These are phyloP conservation scores for Cantharis lateralis DNA, from an alignment of 2,888 invertebrate genomes.

Conservation along the genomic window DNA sequence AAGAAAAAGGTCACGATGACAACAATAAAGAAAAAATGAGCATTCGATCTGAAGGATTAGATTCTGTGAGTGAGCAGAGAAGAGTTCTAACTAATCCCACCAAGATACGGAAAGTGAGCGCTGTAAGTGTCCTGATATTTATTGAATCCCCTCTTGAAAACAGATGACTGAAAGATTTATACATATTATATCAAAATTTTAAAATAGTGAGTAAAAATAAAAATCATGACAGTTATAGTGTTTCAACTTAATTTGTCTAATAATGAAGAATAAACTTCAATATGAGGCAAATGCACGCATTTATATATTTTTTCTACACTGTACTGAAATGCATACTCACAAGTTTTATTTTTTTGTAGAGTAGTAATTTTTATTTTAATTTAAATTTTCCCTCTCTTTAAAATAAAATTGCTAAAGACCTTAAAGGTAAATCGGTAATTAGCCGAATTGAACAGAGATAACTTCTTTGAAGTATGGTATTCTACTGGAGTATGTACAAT, in stretches of 20 bases:
- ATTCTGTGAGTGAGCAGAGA: conserved; percentile 86
- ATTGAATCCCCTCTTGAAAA: conserved; percentile 35
- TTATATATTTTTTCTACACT: conserved; percentile 25
- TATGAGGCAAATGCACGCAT: conserved; percentile 29
- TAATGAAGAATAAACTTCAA: conserved; percentile 26
- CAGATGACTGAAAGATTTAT: conserved; percentile 31
- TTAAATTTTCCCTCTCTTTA: conserved; percentile 10
- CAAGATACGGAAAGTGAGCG: conserved; percentile 90
- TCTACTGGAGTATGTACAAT: conserved; percentile 31
- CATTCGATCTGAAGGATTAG: conserved; percentile 81
- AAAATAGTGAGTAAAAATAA: conserved; percentile 43
- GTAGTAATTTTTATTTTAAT: conserved; percentile 19
- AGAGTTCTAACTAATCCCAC: conserved; percentile 62
- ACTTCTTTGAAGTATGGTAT: conserved; percentile 36
- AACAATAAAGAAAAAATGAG: conserved; percentile 92
- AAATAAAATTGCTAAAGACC: neutral
- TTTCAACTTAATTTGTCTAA: conserved; percentile 48
- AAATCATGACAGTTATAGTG: conserved; percentile 59
- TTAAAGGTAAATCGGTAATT: neutral
- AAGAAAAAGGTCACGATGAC: conserved; percentile 85
- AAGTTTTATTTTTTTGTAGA: conserved; percentile 22
- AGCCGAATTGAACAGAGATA: conserved; percentile 26
- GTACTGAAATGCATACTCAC: conserved; percentile 31
- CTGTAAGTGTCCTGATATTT: conserved; percentile 69
- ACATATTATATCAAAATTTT: conserved; percentile 26